Conservation (phyloP, 2,113 vertebrate species). For the Fregetta grallaria region DNA sequence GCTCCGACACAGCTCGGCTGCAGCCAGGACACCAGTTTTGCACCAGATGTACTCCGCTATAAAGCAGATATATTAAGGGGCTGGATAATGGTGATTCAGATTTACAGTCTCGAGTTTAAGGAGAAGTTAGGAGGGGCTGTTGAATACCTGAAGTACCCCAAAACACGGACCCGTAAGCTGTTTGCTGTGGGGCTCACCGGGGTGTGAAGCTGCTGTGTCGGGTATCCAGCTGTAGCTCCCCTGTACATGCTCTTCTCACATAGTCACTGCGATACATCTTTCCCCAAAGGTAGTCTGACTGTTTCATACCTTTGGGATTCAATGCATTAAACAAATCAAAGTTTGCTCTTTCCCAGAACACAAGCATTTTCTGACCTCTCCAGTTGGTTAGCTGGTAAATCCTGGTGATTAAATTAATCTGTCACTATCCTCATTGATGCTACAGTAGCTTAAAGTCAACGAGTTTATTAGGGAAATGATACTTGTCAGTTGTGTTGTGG, state of each 20-base stretch:
- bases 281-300: not conserved
- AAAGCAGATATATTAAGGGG: not conserved
- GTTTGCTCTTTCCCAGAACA: not conserved
- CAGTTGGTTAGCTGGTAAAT: not conserved
- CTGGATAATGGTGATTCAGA: not conserved
- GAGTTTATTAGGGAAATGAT: constrained; percentile 4
- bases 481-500: not conserved
- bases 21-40: not conserved
- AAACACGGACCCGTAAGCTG: fast-evolving
- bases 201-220: not conserved
- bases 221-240: not conserved
- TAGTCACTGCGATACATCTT: not conserved
- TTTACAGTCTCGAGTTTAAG: not conserved
- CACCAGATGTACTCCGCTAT: not conserved
- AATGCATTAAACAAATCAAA: not conserved
- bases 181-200: not conserved
- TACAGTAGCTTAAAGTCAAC: not conserved
- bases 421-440: not conserved
- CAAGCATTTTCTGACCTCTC: not conserved
- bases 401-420: not conserved
- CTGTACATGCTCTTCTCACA: not conserved
- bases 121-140: not conserved
- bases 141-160: not conserved
- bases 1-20: not conserved
- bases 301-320: not conserved